A percentile compares a stretch with the other conserved stretches of the same genome.
Conservation (phyloP, 2,888 invertebrate genomes). For the Cryptophagus acutangulus region DNA sequence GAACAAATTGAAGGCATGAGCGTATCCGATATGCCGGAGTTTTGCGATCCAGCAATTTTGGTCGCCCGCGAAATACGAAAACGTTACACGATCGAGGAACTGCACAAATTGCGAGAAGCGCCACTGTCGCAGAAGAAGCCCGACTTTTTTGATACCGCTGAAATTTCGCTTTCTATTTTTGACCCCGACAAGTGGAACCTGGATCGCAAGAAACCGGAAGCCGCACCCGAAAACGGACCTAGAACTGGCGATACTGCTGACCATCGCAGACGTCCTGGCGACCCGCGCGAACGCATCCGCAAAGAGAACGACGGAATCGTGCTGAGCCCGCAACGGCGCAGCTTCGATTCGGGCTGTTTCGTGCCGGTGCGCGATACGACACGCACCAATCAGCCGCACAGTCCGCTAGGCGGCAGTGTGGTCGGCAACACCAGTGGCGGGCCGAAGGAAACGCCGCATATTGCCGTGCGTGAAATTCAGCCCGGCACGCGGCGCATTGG, state of each 20-base stretch:
- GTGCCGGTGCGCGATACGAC: constrained; percentile 56
- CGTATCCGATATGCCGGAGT: constrained; percentile 39
- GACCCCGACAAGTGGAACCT: constrained; percentile 47
- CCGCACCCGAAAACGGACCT: constrained; percentile 59
- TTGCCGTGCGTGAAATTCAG: constrained; percentile 31
- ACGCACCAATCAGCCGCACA: no score
- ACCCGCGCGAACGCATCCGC: constrained; percentile 71
- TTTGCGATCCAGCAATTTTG: constrained; percentile 55
- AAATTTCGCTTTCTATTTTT: constrained; percentile 42
- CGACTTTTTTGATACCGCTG: constrained; percentile 58
- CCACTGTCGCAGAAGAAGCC: constrained; percentile 68
- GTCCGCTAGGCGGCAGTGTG: constrained; percentile 38
- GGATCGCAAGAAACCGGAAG: constrained; percentile 56
- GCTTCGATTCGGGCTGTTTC: constrained; percentile 83
- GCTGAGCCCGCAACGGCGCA: constrained; percentile 78
- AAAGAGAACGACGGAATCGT: constrained; percentile 82
- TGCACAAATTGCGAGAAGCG: constrained; percentile 66
- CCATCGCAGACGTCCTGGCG: constrained; percentile 56
- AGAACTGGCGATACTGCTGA: constrained; percentile 53
- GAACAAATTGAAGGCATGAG: constrained; percentile 52
- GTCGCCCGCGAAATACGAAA: constrained; percentile 51
- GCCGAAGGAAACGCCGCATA: constrained; percentile 29
- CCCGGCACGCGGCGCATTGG: constrained; percentile 63
- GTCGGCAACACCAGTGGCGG: no score
- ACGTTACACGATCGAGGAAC: constrained; percentile 63